Base-by-base conservation (phyloP, 1,140 invertebrate species). In the Bombus huntii region DNA sequence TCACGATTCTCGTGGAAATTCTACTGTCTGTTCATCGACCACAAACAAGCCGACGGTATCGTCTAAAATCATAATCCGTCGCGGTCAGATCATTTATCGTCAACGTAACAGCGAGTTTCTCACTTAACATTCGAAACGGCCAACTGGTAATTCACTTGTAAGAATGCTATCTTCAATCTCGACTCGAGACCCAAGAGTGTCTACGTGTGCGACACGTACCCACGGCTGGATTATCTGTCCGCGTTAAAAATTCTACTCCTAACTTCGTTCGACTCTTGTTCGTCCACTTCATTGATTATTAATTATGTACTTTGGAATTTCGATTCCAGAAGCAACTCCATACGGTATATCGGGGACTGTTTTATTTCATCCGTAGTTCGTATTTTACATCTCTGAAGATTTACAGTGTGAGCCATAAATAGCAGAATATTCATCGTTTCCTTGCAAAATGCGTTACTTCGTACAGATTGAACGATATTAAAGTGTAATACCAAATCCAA, bases 41-140 rank as follows among this genome's bases (percentile, higher is more conserved):
- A 78, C 78, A 87, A 85, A 87, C 34, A 65, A 80, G 85, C 57
- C 83, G 86, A 88, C 76, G 66, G 76, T 83, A 85, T 88, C 86
- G 83, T 90, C 76, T 57, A 70, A 90, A 90, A 90, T 90, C 89
- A 90, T 90, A 75, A 83, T 83, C 83, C 82, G 82, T 53, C 86
- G 44, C 59, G 34, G 82, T 76, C 71, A 57, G 25, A 74, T 85
- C 84, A 73, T 89, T 89, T 85, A 89, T 89, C 89, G 68, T 68
- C 44, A 47, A 28, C 66, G 57, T 57, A 37, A 47, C 74, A 47
- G n/a, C 59, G 72, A 85, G 76, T 28, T 68, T 76, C 74, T 77
- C 65, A 53, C 83, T 77, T 81, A 87, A 77, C 81, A 62, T 75
- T 47, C 86, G 59, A 57, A 76, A 87, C 47, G 70, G 34, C 42